These are phyloP conservation scores for Drosophila kanekoi DNA, from an alignment of 2,888 invertebrate genomes.

Conservation along the genomic window DNA sequence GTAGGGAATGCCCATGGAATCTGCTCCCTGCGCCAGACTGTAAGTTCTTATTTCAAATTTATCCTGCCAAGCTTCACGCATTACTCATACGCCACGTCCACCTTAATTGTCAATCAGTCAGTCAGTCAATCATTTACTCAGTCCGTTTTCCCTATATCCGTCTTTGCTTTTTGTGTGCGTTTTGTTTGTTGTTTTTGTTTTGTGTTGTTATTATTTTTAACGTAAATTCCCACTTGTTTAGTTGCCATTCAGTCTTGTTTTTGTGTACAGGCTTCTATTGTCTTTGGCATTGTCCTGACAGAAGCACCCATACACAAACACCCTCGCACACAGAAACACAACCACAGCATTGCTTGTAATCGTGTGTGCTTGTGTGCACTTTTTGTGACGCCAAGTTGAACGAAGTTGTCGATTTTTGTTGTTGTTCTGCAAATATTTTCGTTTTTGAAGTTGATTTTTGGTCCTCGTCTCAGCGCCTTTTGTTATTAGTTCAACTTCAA, in stretches of 20 bases:
- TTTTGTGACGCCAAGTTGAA: conserved; percentile 54
- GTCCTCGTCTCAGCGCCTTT: conserved; percentile 66
- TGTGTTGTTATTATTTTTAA: conserved; percentile 74
- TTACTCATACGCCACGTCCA: conserved; percentile 60
- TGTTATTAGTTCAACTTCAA: conserved; percentile 61
- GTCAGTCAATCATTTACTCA: conserved; percentile 43
- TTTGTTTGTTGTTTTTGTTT: conserved; percentile 32
- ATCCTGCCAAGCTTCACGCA: conserved; percentile 29
- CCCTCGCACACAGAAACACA: conserved; percentile 8
- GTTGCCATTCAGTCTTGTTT: conserved; percentile 57
- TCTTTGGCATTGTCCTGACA: conserved; percentile 59
- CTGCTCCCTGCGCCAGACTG: conserved; percentile 11
- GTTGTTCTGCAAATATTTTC: conserved; percentile 72
- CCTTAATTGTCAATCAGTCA: conserved; percentile 39
- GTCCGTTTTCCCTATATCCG: conserved; percentile 31
- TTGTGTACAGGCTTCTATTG: conserved; percentile 47
- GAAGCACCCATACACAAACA: conserved; percentile 20
- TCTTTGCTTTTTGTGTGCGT: conserved; percentile 26
- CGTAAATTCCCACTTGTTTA: conserved; percentile 77
- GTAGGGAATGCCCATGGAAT: conserved; percentile 4
- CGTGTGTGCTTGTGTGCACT: conserved; percentile 28
- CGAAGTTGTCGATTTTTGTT: conserved; percentile 43
- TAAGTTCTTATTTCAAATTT: not conserved
- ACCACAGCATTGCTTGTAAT: not conserved
- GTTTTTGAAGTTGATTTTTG: conserved; percentile 78